Evolutionary conservation across 2,888 invertebrate genomes (phyloP).

Genomic region (Rhagonycha lutea): DNA sequence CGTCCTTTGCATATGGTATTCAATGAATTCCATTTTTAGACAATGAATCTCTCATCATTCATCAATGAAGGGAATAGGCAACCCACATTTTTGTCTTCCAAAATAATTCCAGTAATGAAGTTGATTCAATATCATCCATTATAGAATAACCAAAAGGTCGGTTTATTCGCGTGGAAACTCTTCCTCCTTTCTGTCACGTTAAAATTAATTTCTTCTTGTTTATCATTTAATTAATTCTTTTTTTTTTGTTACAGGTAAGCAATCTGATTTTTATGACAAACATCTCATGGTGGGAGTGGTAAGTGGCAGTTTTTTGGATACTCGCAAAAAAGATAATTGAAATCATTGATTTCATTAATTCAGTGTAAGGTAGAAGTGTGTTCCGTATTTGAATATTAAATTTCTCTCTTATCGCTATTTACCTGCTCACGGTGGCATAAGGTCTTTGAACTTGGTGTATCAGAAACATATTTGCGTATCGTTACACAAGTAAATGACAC

Average conservation of each 20-base stretch:
- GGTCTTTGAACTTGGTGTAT: conserved; percentile 24
- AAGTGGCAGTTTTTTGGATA: background rate
- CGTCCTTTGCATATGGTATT: background rate
- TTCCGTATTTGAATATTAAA: conserved; percentile 4
- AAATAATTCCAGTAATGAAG: background rate
- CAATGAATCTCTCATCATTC: background rate
- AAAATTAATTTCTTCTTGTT: background rate
- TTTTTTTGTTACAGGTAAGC: conserved; percentile 1
- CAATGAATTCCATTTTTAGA: background rate
- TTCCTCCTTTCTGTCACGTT: background rate
- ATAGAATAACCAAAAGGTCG: background rate
- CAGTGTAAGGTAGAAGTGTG: background rate
- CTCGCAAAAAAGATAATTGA: background rate
- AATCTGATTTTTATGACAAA: background rate
- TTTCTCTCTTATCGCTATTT: conserved; percentile 21
- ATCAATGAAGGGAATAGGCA: background rate
- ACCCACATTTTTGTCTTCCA: background rate
- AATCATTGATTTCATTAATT: background rate
- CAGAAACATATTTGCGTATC: conserved; percentile 19
- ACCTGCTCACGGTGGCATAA: conserved; percentile 11
- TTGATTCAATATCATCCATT: background rate
- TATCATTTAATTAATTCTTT: background rate
- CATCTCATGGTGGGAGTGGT: background rate
- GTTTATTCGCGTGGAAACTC: background rate
- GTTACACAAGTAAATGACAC: background rate